These are phyloP conservation scores for Coptodon rendalli DNA, from an alignment of 2,113 vertebrate species.

Conservation along the genomic window DNA sequence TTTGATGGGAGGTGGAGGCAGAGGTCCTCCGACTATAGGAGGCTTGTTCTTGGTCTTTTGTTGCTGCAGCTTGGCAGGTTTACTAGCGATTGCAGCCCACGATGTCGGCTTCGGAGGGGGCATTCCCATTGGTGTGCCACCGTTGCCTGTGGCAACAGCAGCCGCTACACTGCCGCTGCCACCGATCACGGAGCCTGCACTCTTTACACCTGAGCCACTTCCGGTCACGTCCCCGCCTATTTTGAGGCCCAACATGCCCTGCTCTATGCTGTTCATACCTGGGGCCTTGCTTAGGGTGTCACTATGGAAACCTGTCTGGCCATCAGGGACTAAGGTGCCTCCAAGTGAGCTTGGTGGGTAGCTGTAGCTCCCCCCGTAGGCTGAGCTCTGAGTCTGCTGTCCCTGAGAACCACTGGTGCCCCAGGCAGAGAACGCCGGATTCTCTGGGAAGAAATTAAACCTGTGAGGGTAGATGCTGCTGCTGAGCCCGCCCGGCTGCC, in stretches of 20 bases:
- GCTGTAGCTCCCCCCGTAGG: slow-evolving; percentile 92
- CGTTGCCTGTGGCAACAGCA: slow-evolving; percentile 74
- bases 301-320: slow-evolving; percentile 91
- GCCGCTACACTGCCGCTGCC: slow-evolving; percentile 61
- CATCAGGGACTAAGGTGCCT: slow-evolving; percentile 87
- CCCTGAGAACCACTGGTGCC: slow-evolving; percentile 93
- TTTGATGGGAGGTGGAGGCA: slow-evolving; percentile 92
- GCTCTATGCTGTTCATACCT: slow-evolving; percentile 94
- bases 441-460: slow-evolving; percentile 97
- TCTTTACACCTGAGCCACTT: slow-evolving; percentile 83
- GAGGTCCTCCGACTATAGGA: slow-evolving; percentile 69
- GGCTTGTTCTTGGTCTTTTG: slow-evolving; percentile 89
- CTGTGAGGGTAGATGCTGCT: slow-evolving; percentile 93
- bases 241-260: slow-evolving; percentile 94
- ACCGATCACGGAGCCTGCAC: slow-evolving; percentile 84
- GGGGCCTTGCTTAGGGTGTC: slow-evolving; percentile 93
- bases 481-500: slow-evolving; percentile 91
- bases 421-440: slow-evolving; percentile 95
- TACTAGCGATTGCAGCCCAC: slow-evolving; percentile 96
- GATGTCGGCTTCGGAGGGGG: slow-evolving; percentile 89
- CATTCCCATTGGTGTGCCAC: slow-evolving; percentile 82
- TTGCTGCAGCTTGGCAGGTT: slow-evolving; percentile 92
- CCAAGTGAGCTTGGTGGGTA: slow-evolving; percentile 94
- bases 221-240: slow-evolving; percentile 84
- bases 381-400: slow-evolving; percentile 93